Base-by-base conservation (phyloP, 2,797 vertebrate species). In the Capromys pilorides region DNA sequence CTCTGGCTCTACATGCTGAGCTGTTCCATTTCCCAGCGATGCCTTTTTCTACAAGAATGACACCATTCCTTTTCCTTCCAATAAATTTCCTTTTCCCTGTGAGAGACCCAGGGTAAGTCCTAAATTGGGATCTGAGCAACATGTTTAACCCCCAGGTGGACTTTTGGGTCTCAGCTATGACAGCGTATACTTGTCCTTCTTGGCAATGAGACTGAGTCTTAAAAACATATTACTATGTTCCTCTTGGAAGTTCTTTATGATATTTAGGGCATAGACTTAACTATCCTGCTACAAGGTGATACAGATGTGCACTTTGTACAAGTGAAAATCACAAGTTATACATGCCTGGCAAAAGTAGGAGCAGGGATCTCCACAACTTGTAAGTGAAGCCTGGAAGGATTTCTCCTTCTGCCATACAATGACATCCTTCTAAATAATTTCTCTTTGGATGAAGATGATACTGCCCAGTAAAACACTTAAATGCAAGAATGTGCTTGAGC, bases 181-280 rank as follows among this genome's bases (percentile, higher is more conserved):
- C 77, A 28, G 39, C 10, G 18, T 36, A 11, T 69, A 67, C 54
- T 22, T 84, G 24, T 69, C 64, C 36, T 88, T 51, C 69, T 75
- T 91, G 78, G 75, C 88, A 83, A 28, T 62, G 85, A 85, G 16
- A 18, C 87, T 90, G 73, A 88, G 6, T 41, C 41, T 87, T 93
- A 78, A 91, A 69, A 92, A 93, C 57, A 21, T 28, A 57, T 26
- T 64, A 45, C 0, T 75, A 59, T n/a, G 33, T 89, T 95, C 73
- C 73, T 91, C 51, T 80, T 54, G 61, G 67, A 88, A 75, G 57
- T 28, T 45, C 28, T 75, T 83, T 39, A 45, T 91, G 36, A 90
- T 73, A 82, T 64, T 90, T 81, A 84, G 57, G 31, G 24, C 33
- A 94, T 14, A 84, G 39, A 5, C 16, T 94, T 83, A 79, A 59